Evolutionary conservation across 2,797 vertebrate species (phyloP).

Genomic region (Eutrigla gurnardus): DNA sequence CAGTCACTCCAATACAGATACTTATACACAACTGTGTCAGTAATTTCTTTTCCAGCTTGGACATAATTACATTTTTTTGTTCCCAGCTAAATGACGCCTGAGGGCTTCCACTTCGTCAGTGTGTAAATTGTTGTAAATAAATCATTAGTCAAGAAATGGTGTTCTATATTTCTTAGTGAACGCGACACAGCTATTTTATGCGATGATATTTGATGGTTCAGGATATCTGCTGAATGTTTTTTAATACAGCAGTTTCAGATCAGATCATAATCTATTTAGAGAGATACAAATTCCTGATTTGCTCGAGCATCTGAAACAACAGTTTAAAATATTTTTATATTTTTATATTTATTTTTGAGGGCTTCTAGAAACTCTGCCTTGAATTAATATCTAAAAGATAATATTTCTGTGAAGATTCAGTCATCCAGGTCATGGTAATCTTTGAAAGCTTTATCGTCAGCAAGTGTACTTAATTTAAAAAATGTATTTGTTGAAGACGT

Average conservation of each 20-base stretch:
- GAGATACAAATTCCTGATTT: background rate
- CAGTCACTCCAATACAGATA: background rate
- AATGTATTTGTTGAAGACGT: no score
- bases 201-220: background rate
- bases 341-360: background rate
- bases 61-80: slow-evolving; percentile 18
- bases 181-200: background rate
- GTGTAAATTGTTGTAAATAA: slow-evolving; percentile 51
- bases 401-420: no score
- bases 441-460: no score
- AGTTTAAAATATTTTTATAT: no score
- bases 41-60: background rate
- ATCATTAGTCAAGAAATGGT: slow-evolving; percentile 11
- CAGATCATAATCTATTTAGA: background rate
- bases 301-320: no score
- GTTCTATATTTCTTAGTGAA: background rate
- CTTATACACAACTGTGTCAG: slow-evolving; percentile 2
- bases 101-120: slow-evolving; percentile 44
- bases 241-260: background rate
- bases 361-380: background rate
- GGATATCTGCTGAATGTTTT: background rate
- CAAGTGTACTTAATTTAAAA: no score
- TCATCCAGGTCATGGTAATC: no score
- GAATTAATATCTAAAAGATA: background rate
- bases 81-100: slow-evolving; percentile 5